These are phyloP conservation scores for Callaeas wilsoni DNA, from an alignment of 2,113 vertebrate genomes.

Conservation along the genomic window DNA sequence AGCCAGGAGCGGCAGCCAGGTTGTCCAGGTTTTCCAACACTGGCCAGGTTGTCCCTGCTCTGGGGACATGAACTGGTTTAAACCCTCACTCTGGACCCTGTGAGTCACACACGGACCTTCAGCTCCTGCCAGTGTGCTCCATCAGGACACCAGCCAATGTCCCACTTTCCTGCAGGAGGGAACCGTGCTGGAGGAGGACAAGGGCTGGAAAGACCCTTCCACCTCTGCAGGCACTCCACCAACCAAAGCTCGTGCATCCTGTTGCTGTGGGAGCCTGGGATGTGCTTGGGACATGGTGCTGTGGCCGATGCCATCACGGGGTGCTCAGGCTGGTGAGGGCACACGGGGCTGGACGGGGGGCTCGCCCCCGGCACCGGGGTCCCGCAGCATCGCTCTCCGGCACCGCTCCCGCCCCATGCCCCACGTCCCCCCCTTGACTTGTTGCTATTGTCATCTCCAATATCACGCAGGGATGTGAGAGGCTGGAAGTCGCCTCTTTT, in stretches of 20 bases:
- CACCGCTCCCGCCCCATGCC: fast-evolving
- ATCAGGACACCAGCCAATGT: neutral
- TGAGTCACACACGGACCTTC: neutral
- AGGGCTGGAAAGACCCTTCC: neutral
- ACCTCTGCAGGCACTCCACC: fast-evolving
- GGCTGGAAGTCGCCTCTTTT: constrained; percentile 48
- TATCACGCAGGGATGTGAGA: neutral
- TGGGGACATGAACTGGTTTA: neutral
- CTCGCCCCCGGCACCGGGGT: fast-evolving
- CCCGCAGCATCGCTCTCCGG: fast-evolving
- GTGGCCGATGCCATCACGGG: fast-evolving
- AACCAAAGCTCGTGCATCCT: neutral
- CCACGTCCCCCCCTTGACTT: neutral
- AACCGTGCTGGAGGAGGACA: neutral
- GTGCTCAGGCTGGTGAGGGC: neutral
- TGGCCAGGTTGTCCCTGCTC: fast-evolving
- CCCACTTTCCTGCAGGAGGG: neutral
- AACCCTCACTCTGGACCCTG: neutral
- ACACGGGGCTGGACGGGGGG: neutral
- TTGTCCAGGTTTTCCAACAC: neutral
- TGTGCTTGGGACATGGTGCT: fast-evolving
- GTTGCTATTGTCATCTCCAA: neutral
- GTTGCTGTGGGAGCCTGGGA: neutral
- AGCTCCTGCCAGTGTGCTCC: fast-evolving
- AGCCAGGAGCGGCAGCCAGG: neutral